Evolutionary conservation across 2,797 vertebrate species (phyloP).

Genomic region (Poecilia wingei): DNA sequence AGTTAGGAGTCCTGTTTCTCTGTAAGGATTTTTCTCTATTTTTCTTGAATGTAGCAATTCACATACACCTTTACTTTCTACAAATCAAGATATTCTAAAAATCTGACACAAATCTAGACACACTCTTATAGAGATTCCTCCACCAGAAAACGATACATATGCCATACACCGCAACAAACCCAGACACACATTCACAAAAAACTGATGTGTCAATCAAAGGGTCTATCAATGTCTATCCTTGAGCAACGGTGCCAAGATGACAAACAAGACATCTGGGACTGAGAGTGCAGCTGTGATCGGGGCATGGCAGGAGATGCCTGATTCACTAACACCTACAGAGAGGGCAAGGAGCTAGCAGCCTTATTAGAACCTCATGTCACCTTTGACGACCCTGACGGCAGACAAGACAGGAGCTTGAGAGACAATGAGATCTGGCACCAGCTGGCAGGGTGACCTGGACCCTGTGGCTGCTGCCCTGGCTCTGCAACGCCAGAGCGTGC

Average conservation of each 20-base stretch:
- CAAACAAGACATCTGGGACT: conserved; percentile 78
- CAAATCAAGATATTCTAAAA: neutral
- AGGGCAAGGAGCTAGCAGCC: conserved; percentile 63
- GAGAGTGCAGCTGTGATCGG: conserved; percentile 69
- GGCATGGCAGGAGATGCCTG: conserved; percentile 67
- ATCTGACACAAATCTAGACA: neutral
- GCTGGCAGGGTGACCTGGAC: conserved; percentile 81
- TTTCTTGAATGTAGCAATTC: neutral
- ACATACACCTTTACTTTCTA: neutral
- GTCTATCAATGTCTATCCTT: conserved; percentile 77
- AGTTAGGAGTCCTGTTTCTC: neutral
- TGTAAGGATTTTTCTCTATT: neutral
- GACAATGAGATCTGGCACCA: conserved; percentile 73
- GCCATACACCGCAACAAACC: conserved; percentile 41
- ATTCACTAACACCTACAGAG: conserved; percentile 72
- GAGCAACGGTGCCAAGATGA: conserved; percentile 72
- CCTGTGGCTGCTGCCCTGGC: conserved; percentile 75
- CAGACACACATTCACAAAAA: conserved; percentile 41
- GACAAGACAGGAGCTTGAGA: conserved; percentile 65
- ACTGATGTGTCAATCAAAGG: conserved; percentile 77
- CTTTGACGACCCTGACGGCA: conserved; percentile 70
- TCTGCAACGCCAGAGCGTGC: conserved; percentile 58
- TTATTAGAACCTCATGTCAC: conserved; percentile 76
- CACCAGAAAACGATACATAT: conserved; percentile 22
- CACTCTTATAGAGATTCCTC: conserved; percentile 2